A percentile compares a stretch with the other conserved stretches of the same genome.
These are phyloP conservation scores for Drosophila carrolli DNA, from an alignment of 1,140 invertebrate genomes.

Conservation along the genomic window DNA sequence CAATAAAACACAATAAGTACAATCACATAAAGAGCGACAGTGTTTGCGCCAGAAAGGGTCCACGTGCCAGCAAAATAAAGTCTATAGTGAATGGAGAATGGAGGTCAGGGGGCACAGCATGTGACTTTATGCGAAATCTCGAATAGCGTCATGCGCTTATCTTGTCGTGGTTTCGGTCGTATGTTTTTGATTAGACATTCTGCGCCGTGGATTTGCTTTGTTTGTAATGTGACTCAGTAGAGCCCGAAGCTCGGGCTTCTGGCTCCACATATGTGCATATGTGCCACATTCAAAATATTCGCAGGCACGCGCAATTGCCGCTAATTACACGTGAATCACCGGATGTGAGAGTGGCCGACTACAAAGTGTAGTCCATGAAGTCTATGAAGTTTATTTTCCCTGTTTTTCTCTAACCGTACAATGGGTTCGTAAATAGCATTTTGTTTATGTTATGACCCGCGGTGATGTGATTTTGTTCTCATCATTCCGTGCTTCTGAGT, in stretches of 20 bases:
- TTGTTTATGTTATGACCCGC: not conserved
- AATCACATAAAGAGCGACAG: not conserved
- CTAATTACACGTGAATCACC: constrained; percentile 45
- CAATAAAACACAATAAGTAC: constrained; percentile 18
- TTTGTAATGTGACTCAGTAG: constrained; percentile 59
- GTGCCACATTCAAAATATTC: constrained; percentile 8
- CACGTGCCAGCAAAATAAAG: constrained; percentile 11
- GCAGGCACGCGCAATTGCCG: constrained; percentile 26
- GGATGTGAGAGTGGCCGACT: constrained; percentile 3
- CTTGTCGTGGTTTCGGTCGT: constrained; percentile 17
- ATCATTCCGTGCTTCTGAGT: not conserved
- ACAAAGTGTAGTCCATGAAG: too few relatives aligned
- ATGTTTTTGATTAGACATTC: constrained; percentile 27
- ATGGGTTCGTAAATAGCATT: not conserved
- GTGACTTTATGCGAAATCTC: not conserved
- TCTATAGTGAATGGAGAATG: too few relatives aligned
- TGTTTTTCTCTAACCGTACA: not conserved
- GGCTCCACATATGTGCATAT: not conserved
- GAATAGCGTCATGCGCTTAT: constrained; percentile 29
- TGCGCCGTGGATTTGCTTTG: constrained; percentile 44
- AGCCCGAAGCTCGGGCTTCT: not conserved
- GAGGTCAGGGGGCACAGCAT: constrained; percentile 12
- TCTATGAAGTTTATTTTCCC: constrained; percentile 15
- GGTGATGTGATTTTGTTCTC: constrained; percentile 1
- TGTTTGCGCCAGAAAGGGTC: not conserved